These are phyloP conservation scores for Illadopsis cleaveri DNA, from an alignment of 2,113 vertebrate species.

Conservation along the genomic window DNA sequence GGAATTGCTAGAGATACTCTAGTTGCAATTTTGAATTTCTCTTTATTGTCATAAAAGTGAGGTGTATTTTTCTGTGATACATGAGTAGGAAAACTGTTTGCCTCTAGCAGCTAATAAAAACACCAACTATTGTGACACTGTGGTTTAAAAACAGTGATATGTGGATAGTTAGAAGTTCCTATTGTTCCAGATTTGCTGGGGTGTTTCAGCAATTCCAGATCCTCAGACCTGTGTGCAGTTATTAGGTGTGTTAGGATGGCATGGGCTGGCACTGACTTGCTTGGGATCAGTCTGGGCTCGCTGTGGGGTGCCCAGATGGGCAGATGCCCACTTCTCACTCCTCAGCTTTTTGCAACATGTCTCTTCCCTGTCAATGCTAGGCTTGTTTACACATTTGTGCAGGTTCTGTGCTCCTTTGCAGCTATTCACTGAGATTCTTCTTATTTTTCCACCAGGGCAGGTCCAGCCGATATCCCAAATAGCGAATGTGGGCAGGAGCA, in stretches of 20 bases:
- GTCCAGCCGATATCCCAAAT: not conserved
- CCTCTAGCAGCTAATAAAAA: not conserved
- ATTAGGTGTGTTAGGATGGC: not conserved
- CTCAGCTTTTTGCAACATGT: not conserved
- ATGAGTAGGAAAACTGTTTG: rapidly evolving
- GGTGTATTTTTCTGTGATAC: not conserved
- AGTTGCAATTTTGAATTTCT: not conserved
- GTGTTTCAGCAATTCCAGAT: not conserved
- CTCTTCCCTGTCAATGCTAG: not conserved
- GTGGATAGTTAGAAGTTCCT: not conserved
- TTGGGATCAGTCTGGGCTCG: rapidly evolving
- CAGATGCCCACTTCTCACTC: not conserved
- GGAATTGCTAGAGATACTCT: not conserved
- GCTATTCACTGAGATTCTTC: not conserved
- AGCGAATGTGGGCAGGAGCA: not conserved
- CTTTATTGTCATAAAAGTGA: not conserved
- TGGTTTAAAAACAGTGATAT: not conserved
- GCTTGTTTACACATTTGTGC: not conserved
- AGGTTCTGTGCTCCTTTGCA: not conserved
- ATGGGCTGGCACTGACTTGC: not conserved
- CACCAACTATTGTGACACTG: not conserved
- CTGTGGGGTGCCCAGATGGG: too few relatives aligned
- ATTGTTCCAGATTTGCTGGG: not conserved
- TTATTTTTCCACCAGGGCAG: not conserved
- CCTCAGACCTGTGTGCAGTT: rapidly evolving